A percentile compares a stretch with the other conserved stretches of the same genome.
These are phyloP conservation scores for Chrosomus eos DNA, from an alignment of 2,797 vertebrate species.

Conservation along the genomic window DNA sequence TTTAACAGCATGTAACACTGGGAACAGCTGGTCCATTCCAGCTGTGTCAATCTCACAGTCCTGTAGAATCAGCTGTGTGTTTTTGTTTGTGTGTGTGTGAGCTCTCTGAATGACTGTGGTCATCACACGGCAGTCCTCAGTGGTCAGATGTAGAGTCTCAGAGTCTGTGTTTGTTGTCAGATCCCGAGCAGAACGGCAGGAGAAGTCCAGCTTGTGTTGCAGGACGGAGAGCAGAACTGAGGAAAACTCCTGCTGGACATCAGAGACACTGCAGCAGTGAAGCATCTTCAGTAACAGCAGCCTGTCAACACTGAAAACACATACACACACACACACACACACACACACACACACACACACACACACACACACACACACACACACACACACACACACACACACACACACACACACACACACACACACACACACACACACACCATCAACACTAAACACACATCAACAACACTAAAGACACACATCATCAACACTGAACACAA, in stretches of 20 bases:
- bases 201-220: conserved; percentile 62
- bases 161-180: conserved; percentile 43
- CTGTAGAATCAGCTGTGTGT: conserved; percentile 55
- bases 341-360: no score
- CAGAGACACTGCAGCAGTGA: conserved; percentile 58
- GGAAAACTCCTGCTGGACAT: conserved; percentile 57
- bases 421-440: no score
- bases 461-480: no score
- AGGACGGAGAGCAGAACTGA: conserved; percentile 59
- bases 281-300: conserved; percentile 63
- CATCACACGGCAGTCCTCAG: conserved; percentile 49
- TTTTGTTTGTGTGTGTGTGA: conserved; percentile 30
- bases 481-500: conserved; percentile 24
- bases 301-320: conserved; percentile 62
- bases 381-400: no score
- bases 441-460: no score
- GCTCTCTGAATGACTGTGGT: conserved; percentile 51
- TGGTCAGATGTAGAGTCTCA: conserved; percentile 46
- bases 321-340: no score
- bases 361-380: no score
- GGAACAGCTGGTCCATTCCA: conserved; percentile 61
- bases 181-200: conserved; percentile 50
- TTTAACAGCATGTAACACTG: conserved; percentile 51
- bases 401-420: no score
- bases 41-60: conserved; percentile 65